Conservation (phyloP, 2,113 vertebrate genomes). For the Gyps fulvus region DNA sequence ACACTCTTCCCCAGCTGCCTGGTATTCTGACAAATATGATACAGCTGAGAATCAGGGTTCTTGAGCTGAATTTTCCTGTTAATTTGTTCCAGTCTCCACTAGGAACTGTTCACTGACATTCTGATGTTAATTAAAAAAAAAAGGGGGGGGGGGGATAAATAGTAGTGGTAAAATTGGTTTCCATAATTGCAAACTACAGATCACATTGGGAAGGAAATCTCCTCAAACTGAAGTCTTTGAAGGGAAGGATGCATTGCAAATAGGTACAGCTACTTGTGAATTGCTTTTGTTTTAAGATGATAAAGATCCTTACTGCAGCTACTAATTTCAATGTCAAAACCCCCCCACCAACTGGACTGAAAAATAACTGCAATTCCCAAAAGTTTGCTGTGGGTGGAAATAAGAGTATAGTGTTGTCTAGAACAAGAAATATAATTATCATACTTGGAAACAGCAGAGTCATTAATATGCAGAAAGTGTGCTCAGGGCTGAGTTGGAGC, state of each 20-base stretch:
- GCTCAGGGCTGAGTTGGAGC: background rate
- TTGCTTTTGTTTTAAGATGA: background rate
- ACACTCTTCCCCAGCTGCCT: background rate
- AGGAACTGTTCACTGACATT: background rate
- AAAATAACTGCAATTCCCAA: background rate
- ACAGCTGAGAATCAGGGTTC: background rate
- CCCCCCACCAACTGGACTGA: background rate
- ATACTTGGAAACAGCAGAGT: background rate
- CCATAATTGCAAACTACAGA: background rate
- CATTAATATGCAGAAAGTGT: background rate
- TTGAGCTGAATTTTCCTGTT: background rate
- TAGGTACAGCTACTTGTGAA: background rate
- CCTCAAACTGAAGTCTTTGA: background rate
- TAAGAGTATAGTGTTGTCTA: background rate
- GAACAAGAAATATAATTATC: background rate
- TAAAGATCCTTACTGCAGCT: background rate
- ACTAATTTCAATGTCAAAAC: background rate
- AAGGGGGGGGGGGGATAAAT: background rate
- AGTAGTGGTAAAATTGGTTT: background rate
- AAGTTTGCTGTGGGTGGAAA: background rate
- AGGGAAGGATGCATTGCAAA: background rate
- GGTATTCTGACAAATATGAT: background rate
- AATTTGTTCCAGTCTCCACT: background rate
- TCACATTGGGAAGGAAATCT: background rate
- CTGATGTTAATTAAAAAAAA: background rate